Evolutionary conservation across 2,113 vertebrate genomes (phyloP).

Genomic region (Sander lucioperca): DNA sequence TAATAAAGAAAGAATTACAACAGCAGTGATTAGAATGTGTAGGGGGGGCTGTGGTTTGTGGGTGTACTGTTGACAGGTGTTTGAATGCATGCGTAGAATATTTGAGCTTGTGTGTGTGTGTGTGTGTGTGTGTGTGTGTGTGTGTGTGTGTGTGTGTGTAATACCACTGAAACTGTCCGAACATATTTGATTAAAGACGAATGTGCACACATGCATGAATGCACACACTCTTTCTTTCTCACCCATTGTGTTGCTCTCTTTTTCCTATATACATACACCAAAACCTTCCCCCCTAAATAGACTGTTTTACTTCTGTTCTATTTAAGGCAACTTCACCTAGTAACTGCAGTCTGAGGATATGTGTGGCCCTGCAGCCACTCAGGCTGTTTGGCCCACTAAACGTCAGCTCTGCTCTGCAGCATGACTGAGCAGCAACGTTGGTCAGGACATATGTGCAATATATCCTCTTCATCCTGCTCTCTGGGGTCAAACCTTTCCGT

Average conservation of each 20-base stretch:
- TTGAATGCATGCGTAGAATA: neutral
- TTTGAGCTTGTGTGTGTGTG: neutral
- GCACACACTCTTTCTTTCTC: neutral
- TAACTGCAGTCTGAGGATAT: slow-evolving; percentile 47
- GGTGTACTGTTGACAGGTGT: too few species aligned
- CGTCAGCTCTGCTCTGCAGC: slow-evolving; percentile 43
- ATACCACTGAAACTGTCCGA: neutral
- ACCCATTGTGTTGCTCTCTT: neutral
- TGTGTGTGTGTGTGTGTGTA: neutral
- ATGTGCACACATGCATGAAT: neutral
- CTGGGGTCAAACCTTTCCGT: neutral
- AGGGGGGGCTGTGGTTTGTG: too few species aligned
- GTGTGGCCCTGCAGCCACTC: slow-evolving; percentile 22
- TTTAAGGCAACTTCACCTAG: slow-evolving; percentile 37
- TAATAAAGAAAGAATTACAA: too few species aligned
- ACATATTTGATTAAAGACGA: neutral
- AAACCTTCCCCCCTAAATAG: neutral
- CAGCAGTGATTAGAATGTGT: too few species aligned
- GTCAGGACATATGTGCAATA: slow-evolving; percentile 4
- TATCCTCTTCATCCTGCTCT: neutral
- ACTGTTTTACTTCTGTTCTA: slow-evolving; percentile 30
- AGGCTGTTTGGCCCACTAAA: slow-evolving; percentile 37
- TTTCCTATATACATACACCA: neutral
- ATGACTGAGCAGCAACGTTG: slow-evolving; percentile 17
- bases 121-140: neutral